Evolutionary conservation across 2,888 invertebrate species (phyloP), one percentile per base, ranked within the genome.

Genomic region (Lysandra bellargus): DNA sequence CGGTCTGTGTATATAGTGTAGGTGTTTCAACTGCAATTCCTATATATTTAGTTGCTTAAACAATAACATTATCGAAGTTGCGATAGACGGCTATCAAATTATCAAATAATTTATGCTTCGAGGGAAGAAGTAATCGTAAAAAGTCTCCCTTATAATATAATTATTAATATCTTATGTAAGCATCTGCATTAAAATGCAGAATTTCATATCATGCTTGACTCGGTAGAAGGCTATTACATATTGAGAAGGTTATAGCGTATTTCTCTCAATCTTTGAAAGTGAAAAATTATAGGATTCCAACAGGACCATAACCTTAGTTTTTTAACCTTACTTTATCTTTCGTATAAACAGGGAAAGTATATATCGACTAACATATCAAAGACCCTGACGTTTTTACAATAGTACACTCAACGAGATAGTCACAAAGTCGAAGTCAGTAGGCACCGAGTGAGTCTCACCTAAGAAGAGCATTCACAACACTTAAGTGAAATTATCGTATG

Each of bases 401-500:
- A 69, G 33, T 69, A 81, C 84, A 84, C 85, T 87, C 85, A 87
- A 85, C 86, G 87, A 85, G 84, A 85, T 86, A 83, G 88, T 82
- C 87, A 88, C 86, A 86, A 84, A 84, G 87, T 78, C 89, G 88
- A 87, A 86, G 92, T 89, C 92, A 91, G 91, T 89, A 94, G 93
- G 93, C 92, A 94, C 93, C 90, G 87, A 92, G 92, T 92, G 93
- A 93, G 93, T 93, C 91, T 92, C 93, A 93, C 90, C 86, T 89
- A 88, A 90, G 89, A 88, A 91, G 89, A 88, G 88, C 90, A 91
- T 89, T 95, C 93, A 95, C 94, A 95, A 95, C 95, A 95, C 93
- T 94, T 94, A 95, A 95, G 92, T 92, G 90, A 89, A 90, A 91
- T 93, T 92, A 93, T 89, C 93, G 93, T 93, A 94, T 92, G 91